These are phyloP conservation scores for Platyrinchus mystaceus DNA, from an alignment of 2,797 vertebrate genomes.

Conservation along the genomic window DNA sequence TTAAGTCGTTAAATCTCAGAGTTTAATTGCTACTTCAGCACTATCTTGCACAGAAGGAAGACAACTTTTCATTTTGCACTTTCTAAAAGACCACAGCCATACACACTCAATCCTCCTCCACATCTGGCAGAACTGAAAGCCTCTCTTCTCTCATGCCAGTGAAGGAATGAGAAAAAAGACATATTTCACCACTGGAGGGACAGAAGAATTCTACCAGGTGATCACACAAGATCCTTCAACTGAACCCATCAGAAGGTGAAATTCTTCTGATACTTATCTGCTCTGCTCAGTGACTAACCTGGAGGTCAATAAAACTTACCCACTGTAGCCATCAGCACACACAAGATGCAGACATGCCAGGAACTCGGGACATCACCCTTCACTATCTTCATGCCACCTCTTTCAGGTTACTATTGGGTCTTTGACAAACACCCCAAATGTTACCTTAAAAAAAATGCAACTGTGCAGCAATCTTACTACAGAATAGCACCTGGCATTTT, in stretches of 20 bases:
- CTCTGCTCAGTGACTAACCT: background rate
- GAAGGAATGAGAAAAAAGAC: background rate
- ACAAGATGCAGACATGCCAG: background rate
- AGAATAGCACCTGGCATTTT: background rate
- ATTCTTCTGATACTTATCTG: background rate
- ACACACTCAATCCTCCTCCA: background rate
- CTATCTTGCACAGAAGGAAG: background rate
- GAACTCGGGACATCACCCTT: background rate
- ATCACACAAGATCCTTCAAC: background rate
- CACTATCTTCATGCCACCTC: background rate
- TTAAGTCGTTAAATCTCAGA: constrained; percentile 14
- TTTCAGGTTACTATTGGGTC: background rate
- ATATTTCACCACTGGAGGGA: background rate
- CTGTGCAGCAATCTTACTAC: background rate
- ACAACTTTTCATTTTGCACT: background rate
- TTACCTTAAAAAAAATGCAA: background rate
- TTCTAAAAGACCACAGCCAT: background rate
- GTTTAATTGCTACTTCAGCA: background rate
- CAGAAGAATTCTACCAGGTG: background rate
- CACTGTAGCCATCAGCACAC: background rate
- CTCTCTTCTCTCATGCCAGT: background rate
- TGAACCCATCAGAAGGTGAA: background rate
- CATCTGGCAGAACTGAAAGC: background rate
- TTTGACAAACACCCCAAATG: background rate
- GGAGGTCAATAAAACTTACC: background rate